phyloP scores from a whole-genome alignment of 2,797 vertebrate genomes.

The Brachyalestes nurse region DNA sequence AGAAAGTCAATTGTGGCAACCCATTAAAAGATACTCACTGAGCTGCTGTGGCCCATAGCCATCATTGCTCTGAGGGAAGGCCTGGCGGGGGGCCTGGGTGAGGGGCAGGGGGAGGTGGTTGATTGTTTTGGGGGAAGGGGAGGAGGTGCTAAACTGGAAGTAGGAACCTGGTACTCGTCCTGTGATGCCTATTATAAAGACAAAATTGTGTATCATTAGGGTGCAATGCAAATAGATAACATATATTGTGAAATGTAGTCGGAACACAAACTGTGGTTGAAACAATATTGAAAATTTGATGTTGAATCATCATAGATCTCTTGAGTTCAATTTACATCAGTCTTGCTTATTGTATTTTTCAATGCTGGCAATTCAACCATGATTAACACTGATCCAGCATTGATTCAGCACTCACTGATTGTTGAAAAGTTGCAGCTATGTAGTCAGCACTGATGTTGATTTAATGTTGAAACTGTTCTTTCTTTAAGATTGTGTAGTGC shows the following conservation, averaged over 20 bases:
- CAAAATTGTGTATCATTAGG: neutral
- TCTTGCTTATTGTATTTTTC: no score
- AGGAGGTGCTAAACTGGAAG: constrained; percentile 52
- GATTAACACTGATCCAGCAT: no score
- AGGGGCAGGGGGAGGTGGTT: constrained; percentile 26
- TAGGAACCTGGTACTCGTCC: constrained; percentile 65
- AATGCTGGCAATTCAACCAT: no score
- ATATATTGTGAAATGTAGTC: no score
- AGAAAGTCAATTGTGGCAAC: neutral
- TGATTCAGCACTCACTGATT: no score
- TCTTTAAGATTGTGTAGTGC: no score
- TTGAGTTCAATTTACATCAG: no score
- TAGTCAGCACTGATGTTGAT: no score
- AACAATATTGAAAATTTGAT: neutral
- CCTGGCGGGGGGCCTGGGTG: constrained; percentile 36
- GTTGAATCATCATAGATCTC: no score
- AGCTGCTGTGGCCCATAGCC: constrained; percentile 32
- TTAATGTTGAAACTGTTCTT: no score
- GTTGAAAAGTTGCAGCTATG: no score
- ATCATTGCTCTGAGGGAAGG: constrained; percentile 28
- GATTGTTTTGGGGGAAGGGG: constrained; percentile 68
- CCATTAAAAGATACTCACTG: constrained; percentile 57
- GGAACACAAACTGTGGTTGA: neutral
- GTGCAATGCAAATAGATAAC: neutral
- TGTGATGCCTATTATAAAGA: constrained; percentile 45